A percentile compares a stretch with the other conserved stretches of the same genome.
These are phyloP conservation scores for Craseonycteris thonglongyai DNA, from an alignment of 2,113 vertebrate species.

Conservation along the genomic window DNA sequence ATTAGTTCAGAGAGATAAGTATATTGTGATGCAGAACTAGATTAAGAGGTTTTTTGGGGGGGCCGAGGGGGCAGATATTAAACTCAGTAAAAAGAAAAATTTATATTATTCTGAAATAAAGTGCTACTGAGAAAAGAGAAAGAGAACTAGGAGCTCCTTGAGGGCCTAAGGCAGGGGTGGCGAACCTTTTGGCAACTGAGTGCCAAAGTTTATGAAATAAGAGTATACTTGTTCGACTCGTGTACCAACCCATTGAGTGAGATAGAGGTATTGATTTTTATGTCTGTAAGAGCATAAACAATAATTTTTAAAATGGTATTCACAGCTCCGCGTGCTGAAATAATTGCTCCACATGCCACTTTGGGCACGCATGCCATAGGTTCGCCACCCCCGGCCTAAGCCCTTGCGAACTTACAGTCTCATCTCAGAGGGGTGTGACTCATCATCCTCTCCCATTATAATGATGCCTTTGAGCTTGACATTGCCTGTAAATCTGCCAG, in stretches of 20 bases:
- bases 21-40: not conserved
- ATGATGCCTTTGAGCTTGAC: slow-evolving; percentile 95
- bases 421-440: slow-evolving; percentile 91
- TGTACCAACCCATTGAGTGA: too few species aligned
- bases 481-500: slow-evolving; percentile 91
- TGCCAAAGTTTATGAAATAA: too few species aligned
- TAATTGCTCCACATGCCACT: too few species aligned
- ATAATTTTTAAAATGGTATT: too few species aligned
- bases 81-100: not conserved
- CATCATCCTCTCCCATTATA: slow-evolving; percentile 90
- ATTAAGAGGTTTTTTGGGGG: not conserved
- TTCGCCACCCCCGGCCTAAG: too few species aligned
- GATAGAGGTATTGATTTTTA: too few species aligned
- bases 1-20: not conserved
- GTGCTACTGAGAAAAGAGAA: not conserved
- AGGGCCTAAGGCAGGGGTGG: not conserved
- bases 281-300: too few species aligned
- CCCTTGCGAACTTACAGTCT: slow-evolving; percentile 78
- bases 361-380: too few species aligned
- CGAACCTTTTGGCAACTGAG: too few species aligned
- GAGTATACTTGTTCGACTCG: too few species aligned
- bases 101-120: not conserved
- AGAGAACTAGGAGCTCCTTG: not conserved
- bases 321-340: too few species aligned
- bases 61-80: not conserved